phyloP scores from a whole-genome alignment of 2,113 vertebrate genomes.

The Danio rerio region DNA sequence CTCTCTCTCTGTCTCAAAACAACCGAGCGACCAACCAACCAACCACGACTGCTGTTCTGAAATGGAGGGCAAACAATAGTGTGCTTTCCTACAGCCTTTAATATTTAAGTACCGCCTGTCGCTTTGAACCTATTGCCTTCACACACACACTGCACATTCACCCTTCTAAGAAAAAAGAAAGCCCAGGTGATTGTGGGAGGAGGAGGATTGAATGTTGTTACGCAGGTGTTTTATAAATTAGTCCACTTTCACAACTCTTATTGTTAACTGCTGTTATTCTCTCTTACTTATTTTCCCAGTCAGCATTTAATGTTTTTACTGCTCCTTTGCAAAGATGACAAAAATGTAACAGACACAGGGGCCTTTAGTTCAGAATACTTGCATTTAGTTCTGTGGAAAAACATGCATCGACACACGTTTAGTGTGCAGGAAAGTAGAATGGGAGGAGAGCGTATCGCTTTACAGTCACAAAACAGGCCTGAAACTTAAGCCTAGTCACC shows the following conservation, averaged over 20 bases:
- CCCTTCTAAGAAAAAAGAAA: background rate
- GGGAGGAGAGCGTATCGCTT: slow-evolving; percentile 45
- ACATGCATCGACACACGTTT: background rate
- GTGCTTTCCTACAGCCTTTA: slow-evolving; percentile 46
- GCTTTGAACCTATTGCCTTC: slow-evolving; percentile 29
- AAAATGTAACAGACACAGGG: background rate
- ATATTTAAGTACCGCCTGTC: slow-evolving; percentile 57
- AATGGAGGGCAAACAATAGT: slow-evolving; percentile 48
- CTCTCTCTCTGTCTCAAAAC: background rate
- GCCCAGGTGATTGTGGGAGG: background rate
- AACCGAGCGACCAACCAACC: slow-evolving; percentile 1
- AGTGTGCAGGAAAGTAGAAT: slow-evolving; percentile 14
- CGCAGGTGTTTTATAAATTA: background rate
- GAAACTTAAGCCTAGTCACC: slow-evolving; percentile 53
- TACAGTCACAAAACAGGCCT: slow-evolving; percentile 47
- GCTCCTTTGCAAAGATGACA: too few species aligned
- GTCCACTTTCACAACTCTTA: background rate
- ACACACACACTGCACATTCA: slow-evolving; percentile 28
- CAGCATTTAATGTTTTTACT: background rate
- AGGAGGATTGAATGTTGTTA: background rate
- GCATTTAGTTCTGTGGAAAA: background rate
- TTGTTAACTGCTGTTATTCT: background rate
- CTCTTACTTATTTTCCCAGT: background rate
- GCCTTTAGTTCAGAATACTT: background rate
- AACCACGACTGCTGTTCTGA: slow-evolving; percentile 38